Conservation (phyloP, 2,888 invertebrate genomes). For the Pachymerium ferrugineum region DNA sequence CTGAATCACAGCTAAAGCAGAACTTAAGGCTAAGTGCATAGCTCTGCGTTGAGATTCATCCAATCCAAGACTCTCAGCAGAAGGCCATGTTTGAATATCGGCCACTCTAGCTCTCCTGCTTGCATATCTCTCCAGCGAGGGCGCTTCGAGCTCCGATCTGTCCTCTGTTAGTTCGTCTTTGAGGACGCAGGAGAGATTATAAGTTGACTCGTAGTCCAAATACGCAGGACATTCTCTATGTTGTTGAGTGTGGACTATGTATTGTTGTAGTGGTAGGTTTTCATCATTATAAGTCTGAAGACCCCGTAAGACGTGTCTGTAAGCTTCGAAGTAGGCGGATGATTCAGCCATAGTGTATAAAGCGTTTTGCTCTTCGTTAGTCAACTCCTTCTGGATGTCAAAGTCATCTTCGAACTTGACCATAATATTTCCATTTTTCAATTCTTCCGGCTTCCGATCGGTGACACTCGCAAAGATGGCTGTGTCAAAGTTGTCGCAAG, state of each 20-base stretch:
- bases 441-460: conserved; percentile 53
- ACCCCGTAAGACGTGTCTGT: conserved; percentile 21
- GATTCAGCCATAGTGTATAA: conserved; percentile 19
- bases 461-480: conserved; percentile 64
- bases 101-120: neutral
- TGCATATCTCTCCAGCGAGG: neutral
- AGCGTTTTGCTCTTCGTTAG: neutral
- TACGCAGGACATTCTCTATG: neutral
- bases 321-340: conserved; percentile 26
- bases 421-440: conserved; percentile 57
- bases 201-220: neutral
- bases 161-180: neutral
- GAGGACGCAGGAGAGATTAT: neutral
- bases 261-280: neutral
- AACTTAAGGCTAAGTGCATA: conserved; percentile 40
- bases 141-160: no score
- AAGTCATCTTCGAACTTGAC: conserved; percentile 39
- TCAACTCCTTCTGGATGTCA: neutral
- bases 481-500: conserved; percentile 61
- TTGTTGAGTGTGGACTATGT: conserved; percentile 3
- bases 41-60: conserved; percentile 43
- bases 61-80: conserved; percentile 38
- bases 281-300: neutral
- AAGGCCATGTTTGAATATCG: conserved; percentile 34
- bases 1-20: conserved; percentile 46